Evolutionary conservation across 2,797 vertebrate genomes (phyloP), one percentile per base, ranked within the genome.

Genomic region (Avahi laniger): DNA sequence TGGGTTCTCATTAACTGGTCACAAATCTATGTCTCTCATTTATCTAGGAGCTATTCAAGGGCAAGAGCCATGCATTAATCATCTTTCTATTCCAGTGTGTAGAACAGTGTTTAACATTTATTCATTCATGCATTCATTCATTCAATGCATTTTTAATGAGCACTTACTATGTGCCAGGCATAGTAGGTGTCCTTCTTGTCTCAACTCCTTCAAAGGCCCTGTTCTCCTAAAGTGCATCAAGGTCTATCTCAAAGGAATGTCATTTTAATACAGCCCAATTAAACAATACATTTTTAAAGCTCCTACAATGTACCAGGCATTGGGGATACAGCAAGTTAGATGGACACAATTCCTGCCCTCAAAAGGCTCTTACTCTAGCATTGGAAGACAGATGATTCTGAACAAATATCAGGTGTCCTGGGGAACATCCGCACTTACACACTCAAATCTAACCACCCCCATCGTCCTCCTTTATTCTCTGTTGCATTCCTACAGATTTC

Each of bases 41-140:
- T 89, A 94, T 94, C 95, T 93, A 91, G 91, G 82, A 96, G 86
- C 76, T 97, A 96, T 97, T 97, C 94, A 97, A 97, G 96, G 97
- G 91, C 95, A 95, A 87, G 82, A 86, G 54, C 41, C 80, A 89
- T 57, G 76, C 54, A 94, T 97, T 96, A 96, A 95, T 96, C 95
- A 97, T 95, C 75, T 94, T 97, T 95, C 94, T 95, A 91, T 93
- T 94, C 87, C 63, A 86, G 50, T 28, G 46, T 92, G 65, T 85
- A 91, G 79, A 94, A 72, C 79, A 90, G 43, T 41, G 65, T 70
- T 95, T 52, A 46, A 24, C 89, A 80, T 95, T 94, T 84, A 93
- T 93, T 94, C 96, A 95, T 93, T 80, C 93, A 84, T 72, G 3
- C 61, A 88, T 63, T 61, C 94, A 91, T 80, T 94, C 81, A 84